Conservation (phyloP, 2,797 vertebrate genomes). For the Martes flavigula region DNA sequence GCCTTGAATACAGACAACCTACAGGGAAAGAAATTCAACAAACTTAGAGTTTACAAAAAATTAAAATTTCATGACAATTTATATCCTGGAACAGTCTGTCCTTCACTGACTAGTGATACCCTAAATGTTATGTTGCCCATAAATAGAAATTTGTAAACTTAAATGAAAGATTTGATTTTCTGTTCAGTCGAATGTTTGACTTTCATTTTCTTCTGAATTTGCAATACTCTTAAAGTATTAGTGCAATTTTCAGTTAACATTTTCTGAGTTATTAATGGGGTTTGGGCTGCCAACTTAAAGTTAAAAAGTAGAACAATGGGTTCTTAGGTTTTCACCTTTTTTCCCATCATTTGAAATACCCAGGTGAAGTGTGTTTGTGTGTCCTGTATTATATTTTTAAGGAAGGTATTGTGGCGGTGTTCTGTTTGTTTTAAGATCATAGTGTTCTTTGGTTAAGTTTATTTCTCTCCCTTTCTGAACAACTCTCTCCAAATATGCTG, state of each 20-base stretch:
- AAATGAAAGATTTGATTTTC: constrained; percentile 8
- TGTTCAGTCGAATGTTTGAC: not conserved
- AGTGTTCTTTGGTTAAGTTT: constrained; percentile 29
- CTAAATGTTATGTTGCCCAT: not conserved
- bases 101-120: not conserved
- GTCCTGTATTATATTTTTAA: not conserved
- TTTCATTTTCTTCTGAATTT: constrained; percentile 39
- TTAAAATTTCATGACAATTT: not conserved
- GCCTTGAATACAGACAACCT: not conserved
- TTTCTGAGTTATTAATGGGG: not conserved
- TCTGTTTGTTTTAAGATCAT: not conserved
- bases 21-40: not conserved
- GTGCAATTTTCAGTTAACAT: not conserved
- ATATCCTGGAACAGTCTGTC: not conserved
- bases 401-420: not conserved
- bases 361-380: not conserved
- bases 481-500: not conserved
- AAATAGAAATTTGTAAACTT: not conserved
- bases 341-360: not conserved
- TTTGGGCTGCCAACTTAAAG: not conserved
- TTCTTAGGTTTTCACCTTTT: not conserved
- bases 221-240: not conserved
- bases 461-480: not conserved
- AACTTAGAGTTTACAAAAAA: not conserved
- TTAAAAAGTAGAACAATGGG: not conserved